Evolutionary conservation across 2,113 vertebrate species (phyloP).

Genomic region (Neoarius graeffei): DNA sequence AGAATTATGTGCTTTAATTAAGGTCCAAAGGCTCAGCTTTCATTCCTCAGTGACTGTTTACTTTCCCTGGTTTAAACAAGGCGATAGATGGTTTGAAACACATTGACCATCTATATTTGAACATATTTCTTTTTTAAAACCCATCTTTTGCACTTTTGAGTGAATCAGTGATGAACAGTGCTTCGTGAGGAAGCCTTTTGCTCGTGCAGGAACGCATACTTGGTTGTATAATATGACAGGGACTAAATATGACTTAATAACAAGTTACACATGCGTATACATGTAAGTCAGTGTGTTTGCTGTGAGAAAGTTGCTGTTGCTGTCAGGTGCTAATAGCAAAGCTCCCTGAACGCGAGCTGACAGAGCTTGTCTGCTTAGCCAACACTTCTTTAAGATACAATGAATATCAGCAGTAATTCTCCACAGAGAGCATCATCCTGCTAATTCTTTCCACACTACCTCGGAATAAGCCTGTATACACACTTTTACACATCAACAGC

Average conservation of each 20-base stretch:
- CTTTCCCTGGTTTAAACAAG: constrained; percentile 6
- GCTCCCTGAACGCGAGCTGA: constrained; percentile 37
- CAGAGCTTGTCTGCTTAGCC: constrained; percentile 63
- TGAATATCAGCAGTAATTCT: constrained; percentile 61
- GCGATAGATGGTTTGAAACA: background rate
- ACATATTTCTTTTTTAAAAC: background rate
- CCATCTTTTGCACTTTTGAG: background rate
- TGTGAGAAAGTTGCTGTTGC: constrained; percentile 35
- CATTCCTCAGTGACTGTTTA: constrained; percentile 3
- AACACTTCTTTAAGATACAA: constrained; percentile 65
- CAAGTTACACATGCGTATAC: background rate
- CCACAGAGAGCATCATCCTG: constrained; percentile 51
- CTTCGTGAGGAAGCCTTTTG: background rate
- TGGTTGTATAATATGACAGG: background rate
- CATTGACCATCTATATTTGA: background rate
- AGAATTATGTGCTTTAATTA: constrained; percentile 20
- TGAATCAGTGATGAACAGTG: background rate
- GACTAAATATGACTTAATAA: background rate
- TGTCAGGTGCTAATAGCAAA: constrained; percentile 49
- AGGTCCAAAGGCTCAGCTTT: background rate
- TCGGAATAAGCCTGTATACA: constrained; percentile 5
- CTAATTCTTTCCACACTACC: constrained; percentile 9
- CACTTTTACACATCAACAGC: constrained; percentile 8
- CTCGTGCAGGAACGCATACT: background rate
- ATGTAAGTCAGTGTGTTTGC: background rate